These are phyloP conservation scores for Ceratosolen fusciceps DNA, from an alignment of 1,140 invertebrate genomes.

Conservation along the genomic window DNA sequence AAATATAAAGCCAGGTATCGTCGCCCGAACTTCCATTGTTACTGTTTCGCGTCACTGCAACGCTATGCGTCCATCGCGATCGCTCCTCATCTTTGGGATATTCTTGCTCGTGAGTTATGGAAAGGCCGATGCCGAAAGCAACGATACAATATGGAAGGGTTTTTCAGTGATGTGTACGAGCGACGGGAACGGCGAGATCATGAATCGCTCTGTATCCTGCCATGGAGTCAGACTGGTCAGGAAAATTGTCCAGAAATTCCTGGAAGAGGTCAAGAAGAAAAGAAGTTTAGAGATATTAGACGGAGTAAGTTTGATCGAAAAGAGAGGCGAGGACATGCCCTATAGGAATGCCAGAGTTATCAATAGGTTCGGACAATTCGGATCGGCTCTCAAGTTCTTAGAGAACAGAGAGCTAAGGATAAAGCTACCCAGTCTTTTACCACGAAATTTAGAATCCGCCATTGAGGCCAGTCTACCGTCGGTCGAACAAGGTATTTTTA, in stretches of 20 bases:
- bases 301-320: conserved; percentile 75
- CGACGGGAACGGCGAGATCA: conserved; percentile 53
- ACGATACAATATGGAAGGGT: conserved; percentile 56
- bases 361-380: conserved; percentile 72
- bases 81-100: conserved; percentile 18
- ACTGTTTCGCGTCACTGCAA: conserved; percentile 43
- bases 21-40: conserved; percentile 15
- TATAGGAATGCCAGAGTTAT: conserved; percentile 68
- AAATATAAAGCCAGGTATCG: conserved; percentile 38
- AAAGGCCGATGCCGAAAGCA: conserved; percentile 18
- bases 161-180: conserved; percentile 57
- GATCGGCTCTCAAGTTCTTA: conserved; percentile 76
- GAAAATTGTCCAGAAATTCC: conserved; percentile 68
- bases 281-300: conserved; percentile 73
- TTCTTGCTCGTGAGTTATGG: conserved; percentile 10
- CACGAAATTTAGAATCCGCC: conserved; percentile 60
- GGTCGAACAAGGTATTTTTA: conserved; percentile 53
- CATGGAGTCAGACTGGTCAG: conserved; percentile 70
- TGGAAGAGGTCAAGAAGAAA: conserved; percentile 62
- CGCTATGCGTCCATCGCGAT: conserved; percentile 42
- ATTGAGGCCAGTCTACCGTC: conserved; percentile 58
- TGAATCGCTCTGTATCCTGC: conserved; percentile 68
- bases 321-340: conserved; percentile 44
- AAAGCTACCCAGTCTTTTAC: conserved; percentile 76
- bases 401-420: conserved; percentile 80